Conservation (phyloP, 2,797 vertebrate species). For the Catostomus latipinnis region DNA sequence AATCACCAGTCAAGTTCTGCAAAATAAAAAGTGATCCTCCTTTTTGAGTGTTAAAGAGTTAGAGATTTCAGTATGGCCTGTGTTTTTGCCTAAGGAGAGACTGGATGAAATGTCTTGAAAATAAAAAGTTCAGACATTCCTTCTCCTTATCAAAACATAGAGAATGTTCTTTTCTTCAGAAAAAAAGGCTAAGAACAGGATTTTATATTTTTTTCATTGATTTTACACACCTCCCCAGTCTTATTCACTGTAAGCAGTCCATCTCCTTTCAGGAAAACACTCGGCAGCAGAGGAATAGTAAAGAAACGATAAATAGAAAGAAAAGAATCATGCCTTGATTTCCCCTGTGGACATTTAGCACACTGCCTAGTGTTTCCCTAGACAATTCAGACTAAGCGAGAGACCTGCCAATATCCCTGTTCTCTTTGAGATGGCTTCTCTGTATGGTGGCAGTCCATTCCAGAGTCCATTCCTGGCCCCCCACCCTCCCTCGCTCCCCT, state of each 20-base stretch:
- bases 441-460: slow-evolving; percentile 4
- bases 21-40: slow-evolving; percentile 70
- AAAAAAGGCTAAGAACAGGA: slow-evolving; percentile 61
- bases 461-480: slow-evolving; percentile 11
- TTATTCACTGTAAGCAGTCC: slow-evolving; percentile 54
- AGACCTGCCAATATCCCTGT: slow-evolving; percentile 1
- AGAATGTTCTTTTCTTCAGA: slow-evolving; percentile 66
- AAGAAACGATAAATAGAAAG: slow-evolving; percentile 59
- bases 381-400: slow-evolving; percentile 43
- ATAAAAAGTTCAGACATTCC: slow-evolving; percentile 60
- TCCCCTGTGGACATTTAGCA: slow-evolving; percentile 70
- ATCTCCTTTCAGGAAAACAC: slow-evolving; percentile 58
- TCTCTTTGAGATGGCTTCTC: neutral
- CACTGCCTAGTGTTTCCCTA: slow-evolving; percentile 63
- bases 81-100: slow-evolving; percentile 75
- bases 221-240: slow-evolving; percentile 20
- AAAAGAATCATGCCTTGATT: slow-evolving; percentile 68
- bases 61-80: slow-evolving; percentile 68
- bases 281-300: slow-evolving; percentile 65
- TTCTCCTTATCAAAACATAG: slow-evolving; percentile 53
- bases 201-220: slow-evolving; percentile 11
- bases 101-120: slow-evolving; percentile 62
- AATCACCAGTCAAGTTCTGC: slow-evolving; percentile 70
- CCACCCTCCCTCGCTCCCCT: slow-evolving; percentile 60
- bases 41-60: neutral